Base-by-base conservation (phyloP, 1,140 invertebrate genomes). In the Varroa destructor region DNA sequence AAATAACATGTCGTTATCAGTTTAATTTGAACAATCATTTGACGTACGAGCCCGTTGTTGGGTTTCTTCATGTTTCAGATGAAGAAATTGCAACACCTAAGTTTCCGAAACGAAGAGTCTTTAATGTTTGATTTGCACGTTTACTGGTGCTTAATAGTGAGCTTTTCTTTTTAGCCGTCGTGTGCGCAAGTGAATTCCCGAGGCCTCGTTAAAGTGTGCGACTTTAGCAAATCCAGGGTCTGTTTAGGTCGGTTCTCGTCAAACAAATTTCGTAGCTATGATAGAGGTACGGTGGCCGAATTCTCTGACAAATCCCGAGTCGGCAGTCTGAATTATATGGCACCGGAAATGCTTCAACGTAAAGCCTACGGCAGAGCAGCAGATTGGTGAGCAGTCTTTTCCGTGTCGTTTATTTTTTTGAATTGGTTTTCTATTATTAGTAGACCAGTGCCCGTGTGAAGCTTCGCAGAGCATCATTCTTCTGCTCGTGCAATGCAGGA, bases 361-460 rank as follows among this genome's bases (percentile, higher is more conserved):
- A 67, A 67, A 46, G 40, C 61, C 14, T 67, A 67, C 61, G 61
- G 61, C 2, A 67, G 61, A 67, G 10, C 61, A 1, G 61, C 61
- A 46, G 61, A 67, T 46, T 67, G 61, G 61, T n/a, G 36, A 25
- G 40, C 14, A 25, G 37, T 14, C 36, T 67, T 4, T 12, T 12
- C 61, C 40, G 46, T 8, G 46, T 12, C 12, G 25, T 58, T 58
- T 42, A 51, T 51, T 51, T 51, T 3, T 51, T 25, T 25, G 25
- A 25, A 25, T 25, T 25, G 25, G 25, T 25, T 25, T 25, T 25
- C 25, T 25, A 25, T 25, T 25, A 25, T 25, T 25, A 25, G 25
- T 25, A 25, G 25, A 25, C 25, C 25, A 25, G 25, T 25, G 25
- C 25, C 25, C 25, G 25, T 25, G 25, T 25, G 25, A 25, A 25